phyloP scores from a whole-genome alignment of 2,888 invertebrate species.

The Ochlodes sylvanus region DNA sequence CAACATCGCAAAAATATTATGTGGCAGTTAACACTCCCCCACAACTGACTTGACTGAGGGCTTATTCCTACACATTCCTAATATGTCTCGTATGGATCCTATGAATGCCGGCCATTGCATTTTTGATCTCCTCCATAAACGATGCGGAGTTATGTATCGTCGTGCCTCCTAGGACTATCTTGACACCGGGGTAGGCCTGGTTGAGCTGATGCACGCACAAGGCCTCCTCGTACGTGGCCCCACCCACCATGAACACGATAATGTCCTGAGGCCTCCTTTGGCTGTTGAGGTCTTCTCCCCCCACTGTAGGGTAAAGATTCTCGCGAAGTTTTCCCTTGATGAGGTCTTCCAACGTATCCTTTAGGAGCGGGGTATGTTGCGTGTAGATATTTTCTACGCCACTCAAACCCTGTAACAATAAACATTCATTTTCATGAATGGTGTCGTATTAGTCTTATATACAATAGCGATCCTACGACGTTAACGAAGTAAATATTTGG shows the following conservation, averaged over 20 bases:
- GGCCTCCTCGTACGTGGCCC: slow-evolving; percentile 98
- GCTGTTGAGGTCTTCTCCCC: slow-evolving; percentile 80
- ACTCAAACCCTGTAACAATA: slow-evolving; percentile 87
- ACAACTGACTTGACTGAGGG: too few relatives aligned
- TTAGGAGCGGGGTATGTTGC: slow-evolving; percentile 97
- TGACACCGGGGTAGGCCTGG: slow-evolving; percentile 88
- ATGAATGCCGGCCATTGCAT: slow-evolving; percentile 87
- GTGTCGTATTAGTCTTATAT: too few relatives aligned
- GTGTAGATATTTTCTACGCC: slow-evolving; percentile 99
- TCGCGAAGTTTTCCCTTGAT: slow-evolving; percentile 96
- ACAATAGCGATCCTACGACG: too few relatives aligned
- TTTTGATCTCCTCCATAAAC: slow-evolving; percentile 90
- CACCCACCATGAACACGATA: slow-evolving; percentile 98
- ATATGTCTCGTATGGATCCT: slow-evolving; percentile 86
- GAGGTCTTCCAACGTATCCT: slow-evolving; percentile 95
- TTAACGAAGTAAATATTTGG: too few relatives aligned
- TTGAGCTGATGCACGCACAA: slow-evolving; percentile 92
- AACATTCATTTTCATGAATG: neutral
- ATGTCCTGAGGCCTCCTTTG: slow-evolving; percentile 93
- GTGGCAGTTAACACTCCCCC: too few relatives aligned
- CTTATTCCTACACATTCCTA: slow-evolving; percentile 63
- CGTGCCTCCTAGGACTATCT: slow-evolving; percentile 95
- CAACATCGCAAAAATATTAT: too few relatives aligned
- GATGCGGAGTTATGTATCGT: slow-evolving; percentile 94
- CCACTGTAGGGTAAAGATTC: slow-evolving; percentile 93